phyloP scores from a whole-genome alignment of 2,797 vertebrate species.

The Poeciliopsis turneri region DNA sequence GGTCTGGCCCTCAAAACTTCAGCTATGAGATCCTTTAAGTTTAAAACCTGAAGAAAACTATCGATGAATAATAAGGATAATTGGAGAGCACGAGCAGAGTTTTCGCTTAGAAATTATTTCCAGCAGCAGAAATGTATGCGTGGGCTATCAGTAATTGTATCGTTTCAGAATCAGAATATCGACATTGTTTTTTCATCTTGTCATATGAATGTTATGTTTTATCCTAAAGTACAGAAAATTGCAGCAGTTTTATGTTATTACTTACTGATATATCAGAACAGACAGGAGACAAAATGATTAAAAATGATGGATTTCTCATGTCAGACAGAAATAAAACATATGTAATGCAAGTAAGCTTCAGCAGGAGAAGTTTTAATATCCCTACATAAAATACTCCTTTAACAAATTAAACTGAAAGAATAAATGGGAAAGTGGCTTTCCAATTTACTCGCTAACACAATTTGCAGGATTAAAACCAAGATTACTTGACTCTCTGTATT shows the following conservation, averaged over 20 bases:
- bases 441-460: background rate
- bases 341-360: background rate
- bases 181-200: background rate
- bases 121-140: background rate
- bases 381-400: background rate
- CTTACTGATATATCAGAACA: background rate
- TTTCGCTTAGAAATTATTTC: background rate
- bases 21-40: background rate
- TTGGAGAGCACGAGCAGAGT: background rate
- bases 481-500: slow-evolving; percentile 17
- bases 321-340: background rate
- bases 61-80: background rate
- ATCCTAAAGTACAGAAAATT: background rate
- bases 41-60: background rate
- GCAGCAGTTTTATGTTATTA: background rate
- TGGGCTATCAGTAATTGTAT: background rate
- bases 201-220: background rate
- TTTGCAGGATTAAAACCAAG: background rate
- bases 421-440: background rate
- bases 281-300: background rate
- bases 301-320: background rate
- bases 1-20: slow-evolving; percentile 2
- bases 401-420: background rate
- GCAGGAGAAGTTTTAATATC: background rate
- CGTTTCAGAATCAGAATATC: background rate